These are phyloP conservation scores for Hemicordylus capensis DNA, from an alignment of 2,113 vertebrate genomes.

Conservation along the genomic window DNA sequence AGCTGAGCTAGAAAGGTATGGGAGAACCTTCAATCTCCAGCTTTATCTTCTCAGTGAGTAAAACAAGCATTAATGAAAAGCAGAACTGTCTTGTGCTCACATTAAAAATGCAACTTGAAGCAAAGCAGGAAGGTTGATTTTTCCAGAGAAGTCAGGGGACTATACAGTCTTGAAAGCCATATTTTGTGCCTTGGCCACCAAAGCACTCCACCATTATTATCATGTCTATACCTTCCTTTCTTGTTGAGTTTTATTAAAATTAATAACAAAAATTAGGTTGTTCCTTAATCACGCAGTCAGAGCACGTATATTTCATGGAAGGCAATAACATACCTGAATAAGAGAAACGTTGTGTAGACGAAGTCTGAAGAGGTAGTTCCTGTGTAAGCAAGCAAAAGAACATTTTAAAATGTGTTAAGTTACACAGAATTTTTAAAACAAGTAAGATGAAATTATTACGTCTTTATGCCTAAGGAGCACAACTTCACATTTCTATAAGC, in stretches of 20 bases:
- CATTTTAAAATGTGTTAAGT: constrained; percentile 46
- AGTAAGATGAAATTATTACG: background rate
- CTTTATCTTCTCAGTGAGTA: background rate
- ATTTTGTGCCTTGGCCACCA: background rate
- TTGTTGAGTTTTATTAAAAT: background rate
- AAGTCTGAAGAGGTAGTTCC: constrained; percentile 98
- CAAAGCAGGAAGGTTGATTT: constrained; percentile 8
- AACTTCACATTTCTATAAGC: constrained; percentile 28
- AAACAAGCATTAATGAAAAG: background rate
- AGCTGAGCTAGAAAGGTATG: constrained; percentile 6
- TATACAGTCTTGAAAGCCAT: background rate
- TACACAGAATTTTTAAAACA: constrained; percentile 16
- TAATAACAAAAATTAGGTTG: background rate
- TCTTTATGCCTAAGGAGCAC: background rate
- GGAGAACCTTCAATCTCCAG: background rate
- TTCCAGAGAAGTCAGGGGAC: background rate
- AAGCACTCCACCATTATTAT: background rate
- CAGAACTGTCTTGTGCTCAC: too few relatives aligned
- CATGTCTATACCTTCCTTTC: background rate
- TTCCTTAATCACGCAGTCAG: constrained; percentile 46
- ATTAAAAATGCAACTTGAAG: constrained; percentile 4
- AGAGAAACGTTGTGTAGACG: constrained; percentile 93
- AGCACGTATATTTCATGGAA: constrained; percentile 33
- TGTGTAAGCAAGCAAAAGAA: constrained; percentile 75
- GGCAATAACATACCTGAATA: constrained; percentile 85